Percentiles rank a stretch among this genome's conserved stretches.
Evolutionary conservation across 30 jellyfish, hydroid and myxozoan species (phyloP).

Genomic region (Hydractinia symbiolongicarpus): DNA sequence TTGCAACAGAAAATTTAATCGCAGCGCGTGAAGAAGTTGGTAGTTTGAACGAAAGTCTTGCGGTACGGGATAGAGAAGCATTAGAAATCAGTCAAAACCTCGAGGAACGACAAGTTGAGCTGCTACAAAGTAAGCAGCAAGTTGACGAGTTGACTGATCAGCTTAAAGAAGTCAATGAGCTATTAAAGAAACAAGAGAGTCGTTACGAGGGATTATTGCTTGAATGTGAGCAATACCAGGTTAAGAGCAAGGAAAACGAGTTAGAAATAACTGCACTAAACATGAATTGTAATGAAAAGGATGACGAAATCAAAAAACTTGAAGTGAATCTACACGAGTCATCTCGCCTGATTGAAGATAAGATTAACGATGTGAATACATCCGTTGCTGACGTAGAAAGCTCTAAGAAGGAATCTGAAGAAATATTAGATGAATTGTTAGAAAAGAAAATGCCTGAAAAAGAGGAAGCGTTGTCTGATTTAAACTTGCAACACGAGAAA

Average conservation of each 20-base stretch:
- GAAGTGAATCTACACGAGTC: conserved; percentile 31
- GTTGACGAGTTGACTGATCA: background rate
- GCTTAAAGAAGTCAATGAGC: conserved; percentile 15
- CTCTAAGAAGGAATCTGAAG: background rate
- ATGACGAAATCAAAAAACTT: background rate
- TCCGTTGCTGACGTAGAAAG: background rate
- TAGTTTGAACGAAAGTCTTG: background rate
- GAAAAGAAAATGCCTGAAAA: background rate
- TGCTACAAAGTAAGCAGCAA: conserved; percentile 6
- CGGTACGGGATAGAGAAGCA: background rate
- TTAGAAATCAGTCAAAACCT: too few relatives aligned
- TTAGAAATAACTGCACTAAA: conserved; percentile 16
- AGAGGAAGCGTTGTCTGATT: background rate
- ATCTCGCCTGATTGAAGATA: conserved; percentile 9
- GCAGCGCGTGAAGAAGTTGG: background rate
- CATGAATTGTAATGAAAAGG: conserved; percentile 5
- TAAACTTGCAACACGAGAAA: background rate
- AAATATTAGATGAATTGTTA: background rate
- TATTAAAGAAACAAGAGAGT: background rate
- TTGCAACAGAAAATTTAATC: conserved; percentile 5
- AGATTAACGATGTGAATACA: background rate
- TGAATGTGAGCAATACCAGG: background rate
- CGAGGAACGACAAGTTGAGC: background rate
- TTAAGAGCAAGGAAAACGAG: conserved; percentile 12
- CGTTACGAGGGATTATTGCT: background rate